These are phyloP conservation scores for Limnephilus marmoratus DNA, from an alignment of 2,888 invertebrate genomes.

Conservation along the genomic window DNA sequence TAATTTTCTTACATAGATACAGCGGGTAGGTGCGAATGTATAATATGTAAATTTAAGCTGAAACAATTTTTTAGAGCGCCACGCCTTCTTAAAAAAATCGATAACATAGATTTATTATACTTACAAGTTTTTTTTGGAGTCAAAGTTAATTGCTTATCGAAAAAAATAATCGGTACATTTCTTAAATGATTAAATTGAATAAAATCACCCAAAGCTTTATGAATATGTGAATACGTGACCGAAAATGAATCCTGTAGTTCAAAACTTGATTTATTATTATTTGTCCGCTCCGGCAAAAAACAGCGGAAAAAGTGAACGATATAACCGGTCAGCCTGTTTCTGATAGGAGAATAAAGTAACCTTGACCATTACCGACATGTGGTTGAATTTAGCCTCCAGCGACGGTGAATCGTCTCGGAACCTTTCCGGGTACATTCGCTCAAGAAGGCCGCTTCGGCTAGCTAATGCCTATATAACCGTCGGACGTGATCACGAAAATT, in stretches of 20 bases:
- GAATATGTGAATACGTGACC: slow-evolving; percentile 12
- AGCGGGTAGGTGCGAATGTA: neutral
- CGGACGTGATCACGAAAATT: slow-evolving; percentile 60
- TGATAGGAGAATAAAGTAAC: slow-evolving; percentile 41
- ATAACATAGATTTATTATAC: neutral
- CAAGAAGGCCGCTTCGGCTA: slow-evolving; percentile 60
- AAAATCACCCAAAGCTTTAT: neutral
- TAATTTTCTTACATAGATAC: neutral
- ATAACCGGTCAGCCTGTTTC: slow-evolving; percentile 7
- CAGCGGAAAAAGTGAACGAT: slow-evolving; percentile 37
- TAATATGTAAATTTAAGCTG: neutral
- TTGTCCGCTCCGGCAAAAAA: neutral
- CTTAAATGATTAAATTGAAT: neutral
- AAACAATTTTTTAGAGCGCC: neutral
- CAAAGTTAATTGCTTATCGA: neutral
- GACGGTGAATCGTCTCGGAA: slow-evolving; percentile 51
- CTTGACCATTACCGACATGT: slow-evolving; percentile 61
- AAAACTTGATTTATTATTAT: slow-evolving; percentile 24
- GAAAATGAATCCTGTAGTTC: slow-evolving; percentile 14
- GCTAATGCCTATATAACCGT: slow-evolving; percentile 62
- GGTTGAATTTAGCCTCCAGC: slow-evolving; percentile 28
- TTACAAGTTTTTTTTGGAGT: neutral
- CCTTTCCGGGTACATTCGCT: slow-evolving; percentile 64
- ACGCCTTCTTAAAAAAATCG: neutral
- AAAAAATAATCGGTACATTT: neutral